Conservation (phyloP, 2,113 vertebrate genomes). For the Ammospiza caudacuta region DNA sequence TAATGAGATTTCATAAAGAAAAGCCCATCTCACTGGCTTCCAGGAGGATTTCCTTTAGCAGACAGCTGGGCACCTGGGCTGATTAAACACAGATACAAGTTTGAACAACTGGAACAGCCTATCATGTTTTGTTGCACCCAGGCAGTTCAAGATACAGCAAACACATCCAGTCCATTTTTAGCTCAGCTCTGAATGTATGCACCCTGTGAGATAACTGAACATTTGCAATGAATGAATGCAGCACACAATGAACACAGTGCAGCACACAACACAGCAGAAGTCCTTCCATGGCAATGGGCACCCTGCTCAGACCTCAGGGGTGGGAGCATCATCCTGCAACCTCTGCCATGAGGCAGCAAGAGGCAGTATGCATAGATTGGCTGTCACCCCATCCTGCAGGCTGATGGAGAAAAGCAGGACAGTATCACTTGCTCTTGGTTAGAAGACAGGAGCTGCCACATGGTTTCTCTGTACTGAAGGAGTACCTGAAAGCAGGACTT, state of each 20-base stretch:
- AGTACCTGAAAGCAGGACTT: not conserved
- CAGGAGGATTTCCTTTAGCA: constrained; percentile 33
- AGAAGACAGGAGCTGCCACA: not conserved
- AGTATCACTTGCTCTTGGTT: not conserved
- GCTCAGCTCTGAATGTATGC: not conserved
- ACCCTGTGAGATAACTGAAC: not conserved
- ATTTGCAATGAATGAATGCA: not conserved
- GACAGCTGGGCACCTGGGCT: not conserved
- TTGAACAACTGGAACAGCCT: not conserved
- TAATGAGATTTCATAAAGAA: constrained; percentile 36
- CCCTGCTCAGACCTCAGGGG: not conserved
- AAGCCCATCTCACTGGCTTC: not conserved
- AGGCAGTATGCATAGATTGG: not conserved
- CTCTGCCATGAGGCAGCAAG: not conserved
- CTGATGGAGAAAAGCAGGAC: not conserved
- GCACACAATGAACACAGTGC: not conserved
- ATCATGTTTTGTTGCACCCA: not conserved
- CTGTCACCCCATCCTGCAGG: not conserved
- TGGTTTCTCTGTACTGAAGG: not conserved
- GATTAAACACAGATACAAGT: constrained; percentile 15
- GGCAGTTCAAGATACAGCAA: not conserved
- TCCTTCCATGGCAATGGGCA: not conserved
- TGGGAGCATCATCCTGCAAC: not conserved
- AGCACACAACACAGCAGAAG: not conserved
- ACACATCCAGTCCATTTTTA: not conserved